Base-by-base conservation (phyloP, 2,888 invertebrate genomes). In the Diaperis boleti region DNA sequence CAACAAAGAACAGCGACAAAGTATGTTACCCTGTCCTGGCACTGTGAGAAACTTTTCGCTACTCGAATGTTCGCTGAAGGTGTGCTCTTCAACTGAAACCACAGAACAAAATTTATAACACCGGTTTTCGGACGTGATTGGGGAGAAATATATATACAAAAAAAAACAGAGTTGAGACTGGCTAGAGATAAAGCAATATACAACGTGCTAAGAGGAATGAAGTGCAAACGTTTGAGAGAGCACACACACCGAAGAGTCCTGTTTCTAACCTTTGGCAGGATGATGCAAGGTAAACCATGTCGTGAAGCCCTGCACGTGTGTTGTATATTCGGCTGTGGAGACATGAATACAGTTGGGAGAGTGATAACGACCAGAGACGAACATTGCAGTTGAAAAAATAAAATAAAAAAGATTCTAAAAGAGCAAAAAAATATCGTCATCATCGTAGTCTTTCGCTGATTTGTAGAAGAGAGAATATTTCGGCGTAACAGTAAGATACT, bases 221-320 rank as follows among this genome's bases (percentile, higher is more conserved):
- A 42, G 56, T 56, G 62, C 57, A 62, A 20, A 11, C 31, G 45
- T 62, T 22, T 31, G 45, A 61, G 39, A 59, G 26, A 57, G 39
- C 18, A 63, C 59, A 59, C 50, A 64, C 59, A 64, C 37, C 54
- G 59, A 59, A 41, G 64, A 64, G 42, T 54, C 55, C 59, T 54
- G 44, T 52, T 33, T 66, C 82, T 83, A 82, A 85, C 84, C 84
- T 84, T 85, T 84, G 70, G 78, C 79, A 67, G 79, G 76, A 66
- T 82, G 83, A 76, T 82, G 83, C 80, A 83, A 80, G 68, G 84
- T 81, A 78, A 84, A 82, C 85, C 85, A 85, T 70, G 85, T 82
- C 50, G 84, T 84, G 77, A 85, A 84, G 77, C 83, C 84, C 76
- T 84, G 82, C 73, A 82, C 81, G 64, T 77, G 76, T 77, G 82